Evolutionary conservation across 2,888 invertebrate genomes (phyloP), one percentile per base, ranked within the genome.

Genomic region (Ichneumoninae sp.): DNA sequence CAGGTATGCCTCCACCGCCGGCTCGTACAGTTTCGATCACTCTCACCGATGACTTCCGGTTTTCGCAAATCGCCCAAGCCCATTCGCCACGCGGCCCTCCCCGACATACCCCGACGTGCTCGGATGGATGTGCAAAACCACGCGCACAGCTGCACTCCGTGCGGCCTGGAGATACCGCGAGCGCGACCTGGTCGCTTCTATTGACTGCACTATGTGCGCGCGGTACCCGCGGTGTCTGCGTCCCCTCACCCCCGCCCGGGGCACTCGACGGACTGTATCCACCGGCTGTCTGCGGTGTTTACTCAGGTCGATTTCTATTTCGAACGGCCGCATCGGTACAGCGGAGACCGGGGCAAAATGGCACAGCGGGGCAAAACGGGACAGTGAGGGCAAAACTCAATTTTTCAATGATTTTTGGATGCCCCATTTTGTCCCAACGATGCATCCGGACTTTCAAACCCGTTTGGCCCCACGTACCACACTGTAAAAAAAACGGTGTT

Each of bases 221-320:
- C 22, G 74, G 54, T 57, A 40, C 22, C 36, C 63, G 40, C 65
- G 30, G 40, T 68, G 66, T 60, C 40, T 68, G 54, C 68, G 40
- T 78, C 73, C 54, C 73, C 13, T 44, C 13, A 1, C 4, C 3
- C 40, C 3, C 68, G 16, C n/a, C 30, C 68, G 26, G 19, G 52
- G 50, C 57, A 70, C 75, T 78, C 77, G 60, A 81, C 71, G 70
- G 78, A 19, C 68, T 65, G 65, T 75, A 81, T 77, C 76, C 66
- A 78, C 60, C 50, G 63, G 74, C 54, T 69, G 52, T 60, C 77
- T 77, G 69, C 76, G 83, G 76, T 83, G 75, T 81, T 83, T 73
- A 63, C 73, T 73, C 77, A 77, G 77, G 16, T 60, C 63, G 68
- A 77, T 68, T 76, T 82, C 73, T 77, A 73, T 83, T 68, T 78